phyloP scores from a whole-genome alignment of 2,888 invertebrate genomes.

The Xanthia togata region DNA sequence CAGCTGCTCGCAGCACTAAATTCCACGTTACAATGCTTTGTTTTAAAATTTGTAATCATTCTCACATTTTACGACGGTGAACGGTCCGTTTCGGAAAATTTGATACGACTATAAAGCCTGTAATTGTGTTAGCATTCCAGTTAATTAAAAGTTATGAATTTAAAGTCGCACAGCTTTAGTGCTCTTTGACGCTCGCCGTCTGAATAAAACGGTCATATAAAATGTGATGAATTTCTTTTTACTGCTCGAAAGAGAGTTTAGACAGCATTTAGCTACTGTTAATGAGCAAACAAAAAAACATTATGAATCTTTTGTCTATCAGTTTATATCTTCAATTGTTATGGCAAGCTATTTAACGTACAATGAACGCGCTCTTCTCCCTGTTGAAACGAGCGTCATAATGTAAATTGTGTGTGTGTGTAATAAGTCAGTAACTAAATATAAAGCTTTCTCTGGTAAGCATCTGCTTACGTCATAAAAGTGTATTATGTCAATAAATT shows the following conservation, averaged over 20 bases:
- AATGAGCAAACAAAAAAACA: slow-evolving; percentile 76
- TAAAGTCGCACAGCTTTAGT: slow-evolving; percentile 85
- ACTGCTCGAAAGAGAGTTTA: slow-evolving; percentile 77
- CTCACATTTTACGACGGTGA: slow-evolving; percentile 89
- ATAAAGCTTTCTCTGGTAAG: slow-evolving; percentile 61
- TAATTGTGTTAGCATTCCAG: slow-evolving; percentile 89
- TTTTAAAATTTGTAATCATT: slow-evolving; percentile 90
- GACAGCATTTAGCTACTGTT: slow-evolving; percentile 78
- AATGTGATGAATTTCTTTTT: slow-evolving; percentile 82
- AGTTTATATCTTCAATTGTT: slow-evolving; percentile 73
- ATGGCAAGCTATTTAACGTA: slow-evolving; percentile 72
- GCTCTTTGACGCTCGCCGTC: slow-evolving; percentile 82
- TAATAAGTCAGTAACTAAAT: slow-evolving; percentile 50
- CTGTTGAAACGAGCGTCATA: slow-evolving; percentile 58
- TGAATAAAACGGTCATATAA: slow-evolving; percentile 77
- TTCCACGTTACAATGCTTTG: slow-evolving; percentile 88
- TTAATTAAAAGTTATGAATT: slow-evolving; percentile 91
- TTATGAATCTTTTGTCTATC: slow-evolving; percentile 74
- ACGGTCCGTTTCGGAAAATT: slow-evolving; percentile 90
- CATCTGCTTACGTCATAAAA: slow-evolving; percentile 78
- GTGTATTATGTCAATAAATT: slow-evolving; percentile 78
- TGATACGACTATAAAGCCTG: slow-evolving; percentile 89
- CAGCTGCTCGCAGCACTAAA: slow-evolving; percentile 88
- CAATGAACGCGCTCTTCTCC: slow-evolving; percentile 66
- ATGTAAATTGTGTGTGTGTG: slow-evolving; percentile 57